Evolutionary conservation across 2,888 invertebrate genomes (phyloP).

Genomic region (Brassicogethes aeneus): DNA sequence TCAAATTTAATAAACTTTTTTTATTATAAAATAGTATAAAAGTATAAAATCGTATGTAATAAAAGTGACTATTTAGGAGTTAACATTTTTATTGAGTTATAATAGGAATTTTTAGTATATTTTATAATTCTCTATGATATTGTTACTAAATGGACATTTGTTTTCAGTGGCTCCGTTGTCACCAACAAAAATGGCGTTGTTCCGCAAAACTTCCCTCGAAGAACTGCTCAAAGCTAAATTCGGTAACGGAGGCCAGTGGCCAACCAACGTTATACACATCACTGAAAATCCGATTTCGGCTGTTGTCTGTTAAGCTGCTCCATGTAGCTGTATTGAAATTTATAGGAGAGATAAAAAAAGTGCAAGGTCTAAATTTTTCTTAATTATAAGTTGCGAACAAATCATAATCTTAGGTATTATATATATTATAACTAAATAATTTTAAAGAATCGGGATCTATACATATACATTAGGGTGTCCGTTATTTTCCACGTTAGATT

Average conservation of each 20-base stretch:
- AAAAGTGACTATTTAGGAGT: too few relatives aligned
- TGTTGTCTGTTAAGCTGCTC: constrained; percentile 55
- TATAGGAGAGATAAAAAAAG: constrained; percentile 15
- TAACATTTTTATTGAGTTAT: too few relatives aligned
- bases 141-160: too few relatives aligned
- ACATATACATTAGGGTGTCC: too few relatives aligned
- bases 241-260: constrained; percentile 41
- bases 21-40: too few relatives aligned
- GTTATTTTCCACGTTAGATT: too few relatives aligned
- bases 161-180: constrained; percentile 63
- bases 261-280: constrained; percentile 62
- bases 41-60: too few relatives aligned
- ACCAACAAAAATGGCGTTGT: constrained; percentile 59
- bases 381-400: too few relatives aligned
- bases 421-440: background rate
- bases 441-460: background rate
- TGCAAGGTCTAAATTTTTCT: background rate
- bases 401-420: too few relatives aligned
- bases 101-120: too few relatives aligned
- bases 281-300: constrained; percentile 73
- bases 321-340: constrained; percentile 31
- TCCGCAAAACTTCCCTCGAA: constrained; percentile 52
- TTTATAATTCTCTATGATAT: too few relatives aligned
- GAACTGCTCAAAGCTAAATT: constrained; percentile 43
- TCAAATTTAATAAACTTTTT: too few relatives aligned